Percentiles rank a stretch among this genome's conserved stretches.
Evolutionary conservation across 2,888 invertebrate species (phyloP).

Genomic region (Elmis aenea): DNA sequence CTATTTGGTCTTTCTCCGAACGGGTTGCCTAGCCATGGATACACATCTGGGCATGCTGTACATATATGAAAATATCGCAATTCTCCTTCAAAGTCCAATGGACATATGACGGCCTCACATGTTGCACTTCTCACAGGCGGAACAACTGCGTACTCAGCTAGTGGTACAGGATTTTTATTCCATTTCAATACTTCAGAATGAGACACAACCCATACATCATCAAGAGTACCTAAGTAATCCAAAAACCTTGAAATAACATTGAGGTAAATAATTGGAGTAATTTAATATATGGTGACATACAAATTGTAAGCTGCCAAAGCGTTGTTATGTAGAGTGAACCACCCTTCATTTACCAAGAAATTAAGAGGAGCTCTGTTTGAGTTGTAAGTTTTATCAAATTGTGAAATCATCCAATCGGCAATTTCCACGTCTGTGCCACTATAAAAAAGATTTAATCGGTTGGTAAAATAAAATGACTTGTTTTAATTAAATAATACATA

Average conservation of each 20-base stretch:
- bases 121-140: constrained; percentile 13
- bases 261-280: no score
- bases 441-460: not conserved
- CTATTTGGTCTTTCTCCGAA: no score
- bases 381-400: constrained; percentile 46
- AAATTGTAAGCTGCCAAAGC: no score
- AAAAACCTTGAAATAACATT: constrained; percentile 36
- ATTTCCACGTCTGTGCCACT: constrained; percentile 31
- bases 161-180: constrained; percentile 43
- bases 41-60: constrained; percentile 41
- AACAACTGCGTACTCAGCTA: constrained; percentile 26
- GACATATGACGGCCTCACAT: constrained; percentile 31
- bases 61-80: constrained; percentile 44
- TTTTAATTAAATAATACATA: constrained; percentile 36
- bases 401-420: constrained; percentile 43
- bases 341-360: constrained; percentile 47
- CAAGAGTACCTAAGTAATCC: constrained; percentile 32
- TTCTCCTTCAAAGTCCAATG: constrained; percentile 12
- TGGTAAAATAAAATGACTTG: no score
- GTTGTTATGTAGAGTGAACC: constrained; percentile 37
- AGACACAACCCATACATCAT: constrained; percentile 46
- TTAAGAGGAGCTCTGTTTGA: constrained; percentile 49
- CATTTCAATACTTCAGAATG: constrained; percentile 44
- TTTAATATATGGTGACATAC: no score
- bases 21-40: constrained; percentile 49